phyloP scores from a whole-genome alignment of 1,140 invertebrate species.

The Musca vetustissima region DNA sequence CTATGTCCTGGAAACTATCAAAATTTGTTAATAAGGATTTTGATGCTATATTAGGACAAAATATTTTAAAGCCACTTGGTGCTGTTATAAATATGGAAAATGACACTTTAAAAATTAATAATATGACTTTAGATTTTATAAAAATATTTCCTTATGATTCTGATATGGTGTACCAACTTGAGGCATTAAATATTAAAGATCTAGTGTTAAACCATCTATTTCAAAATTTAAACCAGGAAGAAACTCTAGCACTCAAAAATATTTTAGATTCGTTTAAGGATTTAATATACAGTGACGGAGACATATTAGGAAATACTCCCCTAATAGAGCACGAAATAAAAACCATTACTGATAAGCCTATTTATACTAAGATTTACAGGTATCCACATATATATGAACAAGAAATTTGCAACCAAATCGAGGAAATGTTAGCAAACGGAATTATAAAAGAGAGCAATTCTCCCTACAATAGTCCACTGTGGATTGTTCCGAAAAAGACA shows the following conservation, averaged over 20 bases:
- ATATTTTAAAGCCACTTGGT: background rate
- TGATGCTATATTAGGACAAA: background rate
- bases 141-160: too few species aligned
- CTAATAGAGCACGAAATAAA: constrained; percentile 31
- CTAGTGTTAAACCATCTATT: too few species aligned
- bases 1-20: background rate
- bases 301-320: constrained; percentile 30
- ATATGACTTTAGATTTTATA: too few species aligned
- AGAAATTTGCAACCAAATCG: constrained; percentile 34
- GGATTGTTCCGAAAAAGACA: constrained; percentile 41
- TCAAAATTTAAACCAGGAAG: too few species aligned
- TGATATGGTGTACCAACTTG: too few species aligned
- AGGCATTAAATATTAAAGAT: too few species aligned
- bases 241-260: too few species aligned
- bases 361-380: constrained; percentile 28
- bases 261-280: too few species aligned
- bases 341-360: background rate
- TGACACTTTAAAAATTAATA: background rate
- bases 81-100: background rate
- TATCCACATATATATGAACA: constrained; percentile 45
- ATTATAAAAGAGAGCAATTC: constrained; percentile 37
- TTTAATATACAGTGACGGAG: constrained; percentile 9
- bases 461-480: constrained; percentile 35
- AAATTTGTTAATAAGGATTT: background rate
- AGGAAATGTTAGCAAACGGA: constrained; percentile 40